Conservation (phyloP, 2,888 invertebrate species). For the Megamerina dolium region DNA sequence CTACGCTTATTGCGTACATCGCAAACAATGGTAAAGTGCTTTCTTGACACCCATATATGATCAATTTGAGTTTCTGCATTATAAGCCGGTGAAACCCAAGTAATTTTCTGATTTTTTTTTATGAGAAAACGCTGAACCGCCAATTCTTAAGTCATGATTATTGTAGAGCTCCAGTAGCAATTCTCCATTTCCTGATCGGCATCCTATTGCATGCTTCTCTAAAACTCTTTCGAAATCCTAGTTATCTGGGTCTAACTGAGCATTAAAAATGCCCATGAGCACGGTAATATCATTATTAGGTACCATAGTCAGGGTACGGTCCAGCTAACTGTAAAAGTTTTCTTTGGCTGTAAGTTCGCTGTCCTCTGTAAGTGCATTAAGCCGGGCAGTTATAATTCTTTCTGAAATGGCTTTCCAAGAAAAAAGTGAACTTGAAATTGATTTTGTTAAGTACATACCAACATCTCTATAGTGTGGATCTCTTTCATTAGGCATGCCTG, state of each 20-base stretch:
- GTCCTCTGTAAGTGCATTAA: slow-evolving; percentile 3
- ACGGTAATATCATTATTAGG: not conserved
- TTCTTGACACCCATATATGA: not conserved
- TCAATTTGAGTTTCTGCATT: slow-evolving; percentile 2
- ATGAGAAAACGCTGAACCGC: not conserved
- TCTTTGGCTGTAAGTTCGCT: slow-evolving; percentile 1
- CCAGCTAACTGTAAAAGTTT: slow-evolving; percentile 1
- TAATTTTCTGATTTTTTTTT: slow-evolving; percentile 1
- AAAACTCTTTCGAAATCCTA: not conserved
- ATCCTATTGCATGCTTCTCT: not conserved
- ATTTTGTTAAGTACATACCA: not conserved
- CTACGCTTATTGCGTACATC: slow-evolving; percentile 4
- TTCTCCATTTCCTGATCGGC: not conserved
- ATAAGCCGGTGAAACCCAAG: slow-evolving; percentile 1
- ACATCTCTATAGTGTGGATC: not conserved
- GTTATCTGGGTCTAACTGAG: slow-evolving; percentile 2
- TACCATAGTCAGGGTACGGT: not conserved
- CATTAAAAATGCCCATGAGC: slow-evolving; percentile 3
- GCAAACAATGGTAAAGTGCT: not conserved
- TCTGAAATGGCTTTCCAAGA: not conserved
- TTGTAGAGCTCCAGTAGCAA: not conserved
- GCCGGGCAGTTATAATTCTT: slow-evolving; percentile 2
- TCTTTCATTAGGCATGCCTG: not conserved
- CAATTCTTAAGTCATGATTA: slow-evolving; percentile 1
- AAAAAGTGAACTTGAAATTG: not conserved